Percentiles rank a stretch among this genome's conserved stretches.
Evolutionary conservation across 2,888 invertebrate species (phyloP).

Genomic region (Phania funesta): DNA sequence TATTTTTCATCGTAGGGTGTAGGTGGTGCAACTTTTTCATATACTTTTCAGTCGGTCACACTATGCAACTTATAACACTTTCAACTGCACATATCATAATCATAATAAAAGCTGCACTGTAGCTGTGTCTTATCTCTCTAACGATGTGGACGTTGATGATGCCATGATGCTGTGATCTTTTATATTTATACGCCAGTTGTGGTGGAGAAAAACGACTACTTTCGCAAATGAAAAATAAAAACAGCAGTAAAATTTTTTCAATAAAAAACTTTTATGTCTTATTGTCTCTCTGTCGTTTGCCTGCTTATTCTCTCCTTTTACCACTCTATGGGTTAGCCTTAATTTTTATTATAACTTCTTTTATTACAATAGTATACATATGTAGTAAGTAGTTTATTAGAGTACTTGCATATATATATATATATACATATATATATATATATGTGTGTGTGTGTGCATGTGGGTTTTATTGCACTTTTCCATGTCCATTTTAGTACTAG

Average conservation of each 20-base stretch:
- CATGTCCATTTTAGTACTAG: background rate
- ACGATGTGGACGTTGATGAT: slow-evolving; percentile 2
- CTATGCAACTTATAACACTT: background rate
- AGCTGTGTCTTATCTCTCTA: background rate
- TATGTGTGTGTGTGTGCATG: background rate
- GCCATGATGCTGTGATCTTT: background rate
- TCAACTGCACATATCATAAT: slow-evolving; percentile 9
- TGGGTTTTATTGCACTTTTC: background rate
- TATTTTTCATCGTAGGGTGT: too few species aligned
- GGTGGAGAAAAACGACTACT: background rate
- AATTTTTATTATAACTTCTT: slow-evolving; percentile 5
- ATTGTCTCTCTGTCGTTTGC: slow-evolving; percentile 4
- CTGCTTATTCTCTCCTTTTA: background rate
- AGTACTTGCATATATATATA: too few species aligned
- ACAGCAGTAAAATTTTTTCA: background rate
- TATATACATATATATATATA: too few species aligned
- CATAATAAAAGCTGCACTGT: slow-evolving; percentile 3
- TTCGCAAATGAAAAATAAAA: slow-evolving; percentile 7
- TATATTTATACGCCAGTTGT: background rate
- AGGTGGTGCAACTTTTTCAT: too few species aligned
- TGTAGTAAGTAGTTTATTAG: background rate
- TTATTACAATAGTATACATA: background rate
- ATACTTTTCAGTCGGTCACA: background rate
- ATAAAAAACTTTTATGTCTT: too few species aligned
- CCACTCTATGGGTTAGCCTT: background rate